A percentile compares a stretch with the other conserved stretches of the same genome.
These are phyloP conservation scores for Zingel zingel DNA, from an alignment of 2,113 vertebrate species.

Conservation along the genomic window DNA sequence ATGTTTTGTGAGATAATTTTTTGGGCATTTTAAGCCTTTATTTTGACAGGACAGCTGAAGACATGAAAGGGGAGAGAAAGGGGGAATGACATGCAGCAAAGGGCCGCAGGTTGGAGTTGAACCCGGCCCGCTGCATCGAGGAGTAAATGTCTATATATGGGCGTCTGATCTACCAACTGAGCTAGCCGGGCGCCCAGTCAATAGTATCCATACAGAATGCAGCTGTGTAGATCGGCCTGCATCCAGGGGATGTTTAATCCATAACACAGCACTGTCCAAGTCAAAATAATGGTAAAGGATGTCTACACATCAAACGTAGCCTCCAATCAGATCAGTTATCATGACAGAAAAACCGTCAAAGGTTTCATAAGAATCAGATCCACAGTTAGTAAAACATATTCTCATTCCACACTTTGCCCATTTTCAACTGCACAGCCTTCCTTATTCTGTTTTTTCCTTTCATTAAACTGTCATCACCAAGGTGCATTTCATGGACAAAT, in stretches of 20 bases:
- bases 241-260: conserved; percentile 3
- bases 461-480: neutral
- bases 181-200: too few species aligned
- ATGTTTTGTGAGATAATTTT: too few species aligned
- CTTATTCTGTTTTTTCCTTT: neutral
- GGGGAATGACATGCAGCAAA: too few species aligned
- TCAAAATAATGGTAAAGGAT: conserved; percentile 21
- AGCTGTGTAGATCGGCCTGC: neutral
- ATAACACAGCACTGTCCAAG: neutral
- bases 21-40: too few species aligned
- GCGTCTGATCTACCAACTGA: too few species aligned
- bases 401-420: neutral
- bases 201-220: neutral
- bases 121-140: too few species aligned
- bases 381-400: neutral
- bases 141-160: too few species aligned
- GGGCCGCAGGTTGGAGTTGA: too few species aligned
- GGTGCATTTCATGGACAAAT: neutral
- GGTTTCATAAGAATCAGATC: neutral
- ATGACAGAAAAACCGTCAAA: neutral
- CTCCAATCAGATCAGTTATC: neutral
- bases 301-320: neutral
- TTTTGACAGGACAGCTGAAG: too few species aligned
- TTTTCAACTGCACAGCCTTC: neutral
- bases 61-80: too few species aligned